A percentile compares a stretch with the other conserved stretches of the same genome.
Evolutionary conservation across 2,797 vertebrate species (phyloP).

Genomic region (Fistularia commersonii): DNA sequence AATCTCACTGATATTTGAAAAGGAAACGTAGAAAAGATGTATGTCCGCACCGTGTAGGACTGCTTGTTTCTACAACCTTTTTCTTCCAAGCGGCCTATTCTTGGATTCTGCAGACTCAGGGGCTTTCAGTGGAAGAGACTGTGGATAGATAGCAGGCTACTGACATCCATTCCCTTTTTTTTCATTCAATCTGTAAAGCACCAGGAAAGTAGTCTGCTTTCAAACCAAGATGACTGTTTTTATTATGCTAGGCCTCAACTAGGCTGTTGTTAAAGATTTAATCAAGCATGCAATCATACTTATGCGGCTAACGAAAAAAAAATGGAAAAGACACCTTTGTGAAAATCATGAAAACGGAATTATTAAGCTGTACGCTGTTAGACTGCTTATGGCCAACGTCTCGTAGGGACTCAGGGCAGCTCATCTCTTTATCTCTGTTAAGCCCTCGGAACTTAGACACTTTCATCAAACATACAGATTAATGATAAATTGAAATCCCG

Average conservation of each 20-base stretch:
- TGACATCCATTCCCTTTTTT: constrained; percentile 15
- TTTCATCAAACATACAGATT: no score
- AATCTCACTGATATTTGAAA: no score
- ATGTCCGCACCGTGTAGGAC: constrained; percentile 17
- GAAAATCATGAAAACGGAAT: constrained; percentile 30
- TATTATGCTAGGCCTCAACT: constrained; percentile 38
- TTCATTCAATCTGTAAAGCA: neutral
- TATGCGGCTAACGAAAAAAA: constrained; percentile 32
- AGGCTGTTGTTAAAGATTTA: constrained; percentile 32
- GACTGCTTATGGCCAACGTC: constrained; percentile 20
- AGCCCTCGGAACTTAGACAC: no score
- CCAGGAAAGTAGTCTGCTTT: constrained; percentile 18
- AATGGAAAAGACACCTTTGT: constrained; percentile 22
- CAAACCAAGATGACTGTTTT: constrained; percentile 48
- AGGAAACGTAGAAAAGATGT: constrained; percentile 12
- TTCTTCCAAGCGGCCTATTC: constrained; percentile 5
- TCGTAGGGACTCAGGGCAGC: neutral
- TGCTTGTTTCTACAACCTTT: constrained; percentile 8
- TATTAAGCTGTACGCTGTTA: constrained; percentile 5
- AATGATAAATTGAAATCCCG: no score
- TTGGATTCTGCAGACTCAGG: constrained; percentile 2
- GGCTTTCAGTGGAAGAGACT: constrained; percentile 5
- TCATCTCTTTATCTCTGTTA: constrained; percentile 8
- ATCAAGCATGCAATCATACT: constrained; percentile 49
- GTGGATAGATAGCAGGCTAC: constrained; percentile 1